These are phyloP conservation scores for Drosophila murphyi DNA, from an alignment of 1,140 invertebrate genomes.

Conservation along the genomic window DNA sequence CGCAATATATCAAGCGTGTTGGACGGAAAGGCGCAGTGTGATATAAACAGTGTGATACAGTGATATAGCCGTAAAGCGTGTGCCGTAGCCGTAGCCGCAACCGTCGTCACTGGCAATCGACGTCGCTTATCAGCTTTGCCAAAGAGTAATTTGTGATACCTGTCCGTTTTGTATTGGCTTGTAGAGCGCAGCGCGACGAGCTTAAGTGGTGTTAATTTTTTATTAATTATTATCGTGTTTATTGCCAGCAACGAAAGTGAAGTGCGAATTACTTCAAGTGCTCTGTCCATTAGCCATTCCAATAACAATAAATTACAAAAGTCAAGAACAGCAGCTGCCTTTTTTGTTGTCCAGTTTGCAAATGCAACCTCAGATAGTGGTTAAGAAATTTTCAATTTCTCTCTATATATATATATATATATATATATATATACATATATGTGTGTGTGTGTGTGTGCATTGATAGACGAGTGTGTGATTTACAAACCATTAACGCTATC, in stretches of 20 bases:
- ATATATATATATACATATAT: neutral
- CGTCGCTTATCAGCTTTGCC: slow-evolving; percentile 66
- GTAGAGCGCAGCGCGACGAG: slow-evolving; percentile 54
- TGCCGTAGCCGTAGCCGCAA: slow-evolving; percentile 26
- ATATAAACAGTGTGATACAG: neutral
- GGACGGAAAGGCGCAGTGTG: slow-evolving; percentile 39
- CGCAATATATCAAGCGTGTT: slow-evolving; percentile 50
- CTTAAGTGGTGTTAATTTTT: slow-evolving; percentile 82
- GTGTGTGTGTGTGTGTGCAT: slow-evolving; percentile 13
- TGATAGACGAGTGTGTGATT: slow-evolving; percentile 56
- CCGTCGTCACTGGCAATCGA: slow-evolving; percentile 19
- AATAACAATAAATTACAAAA: slow-evolving; percentile 55
- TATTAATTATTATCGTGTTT: slow-evolving; percentile 82
- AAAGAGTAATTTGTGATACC: slow-evolving; percentile 83
- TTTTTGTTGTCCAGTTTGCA: slow-evolving; percentile 23
- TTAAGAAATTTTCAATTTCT: slow-evolving; percentile 25
- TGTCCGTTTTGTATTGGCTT: slow-evolving; percentile 76
- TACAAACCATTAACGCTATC: slow-evolving; percentile 78
- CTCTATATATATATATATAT: slow-evolving; percentile 11
- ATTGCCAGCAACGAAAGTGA: slow-evolving; percentile 66
- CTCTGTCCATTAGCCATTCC: slow-evolving; percentile 8
- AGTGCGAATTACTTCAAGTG: slow-evolving; percentile 62
- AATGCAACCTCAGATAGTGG: slow-evolving; percentile 27
- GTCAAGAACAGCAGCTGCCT: slow-evolving; percentile 7
- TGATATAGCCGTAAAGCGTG: slow-evolving; percentile 37